Conservation (phyloP, 2,113 vertebrate genomes). For the Vidua macroura region DNA sequence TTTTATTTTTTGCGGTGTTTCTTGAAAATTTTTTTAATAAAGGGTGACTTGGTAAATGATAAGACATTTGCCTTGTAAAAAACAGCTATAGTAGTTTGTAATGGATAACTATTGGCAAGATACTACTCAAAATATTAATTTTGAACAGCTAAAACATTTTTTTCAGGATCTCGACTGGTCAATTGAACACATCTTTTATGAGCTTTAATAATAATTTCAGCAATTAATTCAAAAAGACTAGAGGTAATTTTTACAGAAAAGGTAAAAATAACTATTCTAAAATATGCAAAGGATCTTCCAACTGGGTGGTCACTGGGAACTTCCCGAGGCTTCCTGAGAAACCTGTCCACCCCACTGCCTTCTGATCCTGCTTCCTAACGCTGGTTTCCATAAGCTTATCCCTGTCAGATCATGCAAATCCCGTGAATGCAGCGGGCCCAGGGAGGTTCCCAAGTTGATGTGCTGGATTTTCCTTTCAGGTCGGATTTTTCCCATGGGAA, state of each 20-base stretch:
- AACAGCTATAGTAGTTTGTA: not conserved
- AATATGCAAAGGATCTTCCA: not conserved
- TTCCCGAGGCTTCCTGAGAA: not conserved
- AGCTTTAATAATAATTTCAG: not conserved
- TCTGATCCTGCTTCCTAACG: not conserved
- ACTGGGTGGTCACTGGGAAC: not conserved
- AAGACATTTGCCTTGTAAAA: not conserved
- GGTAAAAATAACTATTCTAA: not conserved
- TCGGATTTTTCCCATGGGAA: constrained; percentile 8
- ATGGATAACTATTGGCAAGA: too few species aligned
- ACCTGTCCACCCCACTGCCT: not conserved
- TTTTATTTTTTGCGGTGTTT: not conserved
- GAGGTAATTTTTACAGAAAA: not conserved
- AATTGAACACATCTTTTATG: not conserved
- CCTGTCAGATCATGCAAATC: constrained; percentile 2
- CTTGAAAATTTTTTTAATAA: not conserved
- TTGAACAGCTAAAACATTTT: not conserved
- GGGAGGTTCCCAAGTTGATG: not conserved
- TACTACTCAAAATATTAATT: not conserved
- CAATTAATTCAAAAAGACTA: not conserved
- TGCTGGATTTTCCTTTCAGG: not conserved
- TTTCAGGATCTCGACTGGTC: not conserved
- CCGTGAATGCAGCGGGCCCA: not conserved
- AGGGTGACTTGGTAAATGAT: not conserved
- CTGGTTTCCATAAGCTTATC: not conserved